These are phyloP conservation scores for Drosophila oshimai DNA, from an alignment of 1,140 invertebrate species.

Conservation along the genomic window DNA sequence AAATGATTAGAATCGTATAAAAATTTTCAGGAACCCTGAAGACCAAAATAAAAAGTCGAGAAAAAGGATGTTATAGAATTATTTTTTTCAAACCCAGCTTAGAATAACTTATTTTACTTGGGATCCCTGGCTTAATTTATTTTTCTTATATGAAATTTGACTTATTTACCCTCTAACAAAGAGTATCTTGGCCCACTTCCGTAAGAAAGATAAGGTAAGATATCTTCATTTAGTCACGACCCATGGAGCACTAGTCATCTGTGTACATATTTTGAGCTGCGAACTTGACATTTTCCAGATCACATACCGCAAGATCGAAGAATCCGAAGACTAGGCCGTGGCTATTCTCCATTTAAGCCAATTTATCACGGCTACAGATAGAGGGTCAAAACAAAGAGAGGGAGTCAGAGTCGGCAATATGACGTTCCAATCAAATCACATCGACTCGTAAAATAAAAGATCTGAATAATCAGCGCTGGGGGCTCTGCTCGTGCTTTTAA, in stretches of 20 bases:
- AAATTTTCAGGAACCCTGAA: too few relatives aligned
- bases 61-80: too few relatives aligned
- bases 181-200: too few relatives aligned
- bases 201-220: too few relatives aligned
- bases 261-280: neutral
- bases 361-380: conserved; percentile 21
- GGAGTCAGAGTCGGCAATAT: neutral
- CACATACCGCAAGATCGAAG: neutral
- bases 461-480: conserved; percentile 54
- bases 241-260: neutral
- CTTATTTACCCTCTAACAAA: too few relatives aligned
- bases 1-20: neutral
- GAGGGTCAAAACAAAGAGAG: neutral
- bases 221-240: neutral
- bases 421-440: conserved; percentile 36
- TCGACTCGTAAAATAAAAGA: conserved; percentile 34
- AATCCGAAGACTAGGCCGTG: conserved; percentile 23
- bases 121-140: too few relatives aligned
- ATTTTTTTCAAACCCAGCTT: too few relatives aligned
- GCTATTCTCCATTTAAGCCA: conserved; percentile 26
- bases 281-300: conserved; percentile 51
- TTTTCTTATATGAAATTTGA: too few relatives aligned
- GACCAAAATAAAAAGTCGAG: too few relatives aligned
- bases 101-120: too few relatives aligned
- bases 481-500: conserved; percentile 74